These are phyloP conservation scores for Notothenia coriiceps DNA, from an alignment of 2,113 vertebrate species.

Conservation along the genomic window DNA sequence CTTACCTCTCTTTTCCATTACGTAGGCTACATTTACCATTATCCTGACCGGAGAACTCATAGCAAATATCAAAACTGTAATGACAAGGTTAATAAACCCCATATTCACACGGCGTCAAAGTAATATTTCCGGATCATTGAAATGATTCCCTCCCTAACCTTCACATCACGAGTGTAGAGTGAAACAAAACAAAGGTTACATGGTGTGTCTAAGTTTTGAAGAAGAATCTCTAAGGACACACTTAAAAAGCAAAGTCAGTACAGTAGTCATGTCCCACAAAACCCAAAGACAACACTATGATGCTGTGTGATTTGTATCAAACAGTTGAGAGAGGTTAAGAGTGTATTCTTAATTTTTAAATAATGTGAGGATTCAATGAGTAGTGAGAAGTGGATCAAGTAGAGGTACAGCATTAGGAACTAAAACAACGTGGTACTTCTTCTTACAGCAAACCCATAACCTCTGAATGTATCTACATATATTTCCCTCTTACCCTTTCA, in stretches of 20 bases:
- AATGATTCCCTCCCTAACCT: conserved; percentile 54
- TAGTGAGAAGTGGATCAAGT: not conserved
- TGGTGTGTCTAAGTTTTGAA: conserved; percentile 10
- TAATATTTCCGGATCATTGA: conserved; percentile 51
- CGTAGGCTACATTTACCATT: conserved; percentile 47
- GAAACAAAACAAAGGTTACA: conserved; percentile 56
- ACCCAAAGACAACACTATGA: not conserved
- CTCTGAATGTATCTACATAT: conserved; percentile 1
- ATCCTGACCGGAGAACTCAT: conserved; percentile 43
- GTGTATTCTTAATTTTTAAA: not conserved
- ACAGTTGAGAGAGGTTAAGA: not conserved
- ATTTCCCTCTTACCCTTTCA: not conserved
- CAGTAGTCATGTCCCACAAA: not conserved
- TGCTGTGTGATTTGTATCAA: too few relatives aligned
- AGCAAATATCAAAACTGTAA: conserved; percentile 61
- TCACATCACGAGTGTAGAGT: conserved; percentile 30
- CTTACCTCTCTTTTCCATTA: conserved; percentile 56
- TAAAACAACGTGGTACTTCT: not conserved
- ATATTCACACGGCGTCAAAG: conserved; percentile 53
- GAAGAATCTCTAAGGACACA: not conserved
- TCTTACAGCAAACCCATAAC: not conserved
- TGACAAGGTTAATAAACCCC: conserved; percentile 64
- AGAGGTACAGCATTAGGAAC: not conserved
- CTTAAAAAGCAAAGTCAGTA: not conserved
- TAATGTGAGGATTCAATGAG: not conserved